Conservation (phyloP, 2,797 vertebrate species). For the Myotis myotis region DNA sequence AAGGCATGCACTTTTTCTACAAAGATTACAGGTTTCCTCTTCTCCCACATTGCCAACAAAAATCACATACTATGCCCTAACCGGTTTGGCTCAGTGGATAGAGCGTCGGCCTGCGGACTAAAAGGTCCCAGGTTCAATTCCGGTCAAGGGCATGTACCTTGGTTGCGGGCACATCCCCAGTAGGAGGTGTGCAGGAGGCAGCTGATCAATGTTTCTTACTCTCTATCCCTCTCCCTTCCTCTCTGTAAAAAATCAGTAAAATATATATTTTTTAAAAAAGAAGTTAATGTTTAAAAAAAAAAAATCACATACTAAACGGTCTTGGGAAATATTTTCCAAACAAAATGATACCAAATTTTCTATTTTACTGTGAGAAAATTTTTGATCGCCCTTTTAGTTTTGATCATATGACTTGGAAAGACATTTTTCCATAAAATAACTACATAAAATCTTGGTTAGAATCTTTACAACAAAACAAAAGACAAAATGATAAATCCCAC, state of each 20-base stretch:
- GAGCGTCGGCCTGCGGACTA: too few species aligned
- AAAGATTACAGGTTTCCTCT: background rate
- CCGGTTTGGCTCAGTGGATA: too few species aligned
- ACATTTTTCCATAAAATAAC: constrained; percentile 26
- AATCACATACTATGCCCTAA: background rate
- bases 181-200: too few species aligned
- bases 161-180: too few species aligned
- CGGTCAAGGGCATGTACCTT: too few species aligned
- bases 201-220: too few species aligned
- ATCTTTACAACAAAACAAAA: constrained; percentile 50
- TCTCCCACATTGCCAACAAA: constrained; percentile 5
- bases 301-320: constrained; percentile 21
- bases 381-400: constrained; percentile 34
- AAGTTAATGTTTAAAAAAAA: background rate
- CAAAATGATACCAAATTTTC: constrained; percentile 16
- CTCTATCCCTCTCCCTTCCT: too few species aligned
- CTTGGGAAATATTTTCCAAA: constrained; percentile 46
- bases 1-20: background rate
- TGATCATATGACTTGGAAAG: constrained; percentile 8
- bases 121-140: too few species aligned
- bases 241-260: too few species aligned
- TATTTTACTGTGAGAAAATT: constrained; percentile 13
- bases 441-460: background rate
- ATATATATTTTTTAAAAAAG: too few species aligned
- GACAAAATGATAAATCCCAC: constrained; percentile 43